phyloP scores from a whole-genome alignment of 1,140 invertebrate genomes.

The Anagrus nilaparvatae region DNA sequence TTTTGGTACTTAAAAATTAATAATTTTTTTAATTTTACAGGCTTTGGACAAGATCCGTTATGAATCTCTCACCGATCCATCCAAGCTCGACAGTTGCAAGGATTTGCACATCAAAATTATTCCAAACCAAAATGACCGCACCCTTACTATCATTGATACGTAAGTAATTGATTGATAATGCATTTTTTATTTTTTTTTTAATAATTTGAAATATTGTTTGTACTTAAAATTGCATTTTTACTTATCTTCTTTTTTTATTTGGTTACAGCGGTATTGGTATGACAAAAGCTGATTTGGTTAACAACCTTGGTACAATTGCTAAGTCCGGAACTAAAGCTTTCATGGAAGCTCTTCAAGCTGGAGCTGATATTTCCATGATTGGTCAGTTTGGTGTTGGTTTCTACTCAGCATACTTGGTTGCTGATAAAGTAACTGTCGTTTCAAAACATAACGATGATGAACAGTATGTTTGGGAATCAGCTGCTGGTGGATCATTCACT shows the following conservation, averaged over 20 bases:
- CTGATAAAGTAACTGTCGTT: conserved; percentile 85
- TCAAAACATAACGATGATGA: conserved; percentile 93
- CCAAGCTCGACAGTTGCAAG: conserved; percentile 67
- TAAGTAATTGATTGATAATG: too few species aligned
- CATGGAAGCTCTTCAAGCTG: conserved; percentile 78
- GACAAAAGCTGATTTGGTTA: conserved; percentile 82
- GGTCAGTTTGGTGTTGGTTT: conserved; percentile 86
- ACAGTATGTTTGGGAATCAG: conserved; percentile 71
- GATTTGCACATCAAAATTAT: conserved; percentile 70
- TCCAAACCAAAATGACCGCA: conserved; percentile 67
- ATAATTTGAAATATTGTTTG: too few species aligned
- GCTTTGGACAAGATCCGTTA: conserved; percentile 56
- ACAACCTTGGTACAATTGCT: conserved; percentile 82
- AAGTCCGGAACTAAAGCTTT: conserved; percentile 83
- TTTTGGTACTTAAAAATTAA: too few species aligned
- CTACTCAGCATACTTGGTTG: conserved; percentile 94
- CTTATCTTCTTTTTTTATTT: too few species aligned
- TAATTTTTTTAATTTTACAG: conserved; percentile 19
- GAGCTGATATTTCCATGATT: conserved; percentile 84
- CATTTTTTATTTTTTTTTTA: too few species aligned
- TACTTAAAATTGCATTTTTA: too few species aligned
- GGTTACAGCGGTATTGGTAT: conserved; percentile 71
- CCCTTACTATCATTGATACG: conserved; percentile 64
- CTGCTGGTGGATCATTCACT: conserved; percentile 73
- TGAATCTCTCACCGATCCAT: conserved; percentile 69